phyloP scores from a whole-genome alignment of 2,888 invertebrate genomes.

The Ethmia dodecea region DNA sequence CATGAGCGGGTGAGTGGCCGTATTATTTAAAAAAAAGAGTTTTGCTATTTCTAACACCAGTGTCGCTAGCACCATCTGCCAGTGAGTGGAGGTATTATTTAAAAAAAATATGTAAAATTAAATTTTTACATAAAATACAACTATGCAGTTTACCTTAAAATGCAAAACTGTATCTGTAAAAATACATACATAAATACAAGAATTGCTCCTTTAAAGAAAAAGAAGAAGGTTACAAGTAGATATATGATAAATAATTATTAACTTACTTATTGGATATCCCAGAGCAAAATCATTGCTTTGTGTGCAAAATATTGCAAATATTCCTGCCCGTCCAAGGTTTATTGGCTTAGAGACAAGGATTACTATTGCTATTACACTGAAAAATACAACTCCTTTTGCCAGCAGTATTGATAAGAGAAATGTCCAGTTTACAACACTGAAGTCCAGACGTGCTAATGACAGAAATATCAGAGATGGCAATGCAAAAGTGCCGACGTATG shows the following conservation, averaged over 20 bases:
- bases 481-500: constrained; percentile 95
- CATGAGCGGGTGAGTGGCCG: no score
- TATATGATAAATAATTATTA: constrained; percentile 2
- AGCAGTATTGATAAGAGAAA: constrained; percentile 91
- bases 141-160: no score
- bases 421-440: constrained; percentile 91
- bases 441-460: constrained; percentile 90
- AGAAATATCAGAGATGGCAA: constrained; percentile 94
- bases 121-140: no score
- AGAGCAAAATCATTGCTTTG: constrained; percentile 99
- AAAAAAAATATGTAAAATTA: no score
- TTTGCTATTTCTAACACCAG: no score
- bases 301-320: constrained; percentile 96
- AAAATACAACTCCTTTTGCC: constrained; percentile 91
- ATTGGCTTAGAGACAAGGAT: constrained; percentile 87
- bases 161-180: no score
- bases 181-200: no score
- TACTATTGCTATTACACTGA: constrained; percentile 86
- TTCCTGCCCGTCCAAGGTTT: constrained; percentile 90
- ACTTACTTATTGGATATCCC: constrained; percentile 94
- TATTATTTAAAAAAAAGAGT: no score
- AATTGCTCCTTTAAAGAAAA: no score
- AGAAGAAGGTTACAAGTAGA: no score
- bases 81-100: no score
- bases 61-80: no score